A percentile compares a stretch with the other conserved stretches of the same genome.
These are phyloP conservation scores for Puma concolor DNA, from an alignment of 2,113 vertebrate species.

Conservation along the genomic window DNA sequence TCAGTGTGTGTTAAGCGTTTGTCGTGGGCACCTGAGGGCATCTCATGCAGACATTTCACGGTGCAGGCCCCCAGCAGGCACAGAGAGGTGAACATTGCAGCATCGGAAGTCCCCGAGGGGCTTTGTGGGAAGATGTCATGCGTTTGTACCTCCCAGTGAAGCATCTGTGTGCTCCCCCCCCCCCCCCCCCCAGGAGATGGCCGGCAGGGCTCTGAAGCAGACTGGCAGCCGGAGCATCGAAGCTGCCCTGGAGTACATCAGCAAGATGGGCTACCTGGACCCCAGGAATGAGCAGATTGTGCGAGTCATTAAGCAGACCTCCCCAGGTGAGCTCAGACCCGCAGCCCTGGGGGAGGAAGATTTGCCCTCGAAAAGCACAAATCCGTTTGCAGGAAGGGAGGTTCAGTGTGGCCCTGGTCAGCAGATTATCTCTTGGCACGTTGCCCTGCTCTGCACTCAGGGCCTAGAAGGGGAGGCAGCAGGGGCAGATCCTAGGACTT, in stretches of 20 bases:
- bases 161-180: conserved; percentile 29
- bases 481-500: too few relatives aligned
- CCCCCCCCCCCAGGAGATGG: conserved; percentile 93
- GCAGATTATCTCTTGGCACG: background rate
- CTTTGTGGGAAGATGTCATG: rapidly evolving
- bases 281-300: conserved; percentile 98
- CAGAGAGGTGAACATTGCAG: background rate
- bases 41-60: background rate
- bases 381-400: background rate
- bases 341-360: rapidly evolving
- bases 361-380: background rate
- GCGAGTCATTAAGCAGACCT: conserved; percentile 98
- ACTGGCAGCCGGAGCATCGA: conserved; percentile 98
- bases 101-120: background rate
- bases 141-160: background rate
- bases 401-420: background rate
- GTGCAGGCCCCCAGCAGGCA: background rate
- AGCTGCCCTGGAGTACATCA: conserved; percentile 97
- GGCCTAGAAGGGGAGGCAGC: too few relatives aligned
- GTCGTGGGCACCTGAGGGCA: background rate
- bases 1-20: background rate
- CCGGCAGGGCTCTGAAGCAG: conserved; percentile 96
- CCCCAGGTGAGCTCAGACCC: conserved; percentile 89
- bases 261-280: conserved; percentile 99
- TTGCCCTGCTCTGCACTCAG: background rate